These are phyloP conservation scores for Tachina fera DNA, from an alignment of 2,888 invertebrate genomes.

Conservation along the genomic window DNA sequence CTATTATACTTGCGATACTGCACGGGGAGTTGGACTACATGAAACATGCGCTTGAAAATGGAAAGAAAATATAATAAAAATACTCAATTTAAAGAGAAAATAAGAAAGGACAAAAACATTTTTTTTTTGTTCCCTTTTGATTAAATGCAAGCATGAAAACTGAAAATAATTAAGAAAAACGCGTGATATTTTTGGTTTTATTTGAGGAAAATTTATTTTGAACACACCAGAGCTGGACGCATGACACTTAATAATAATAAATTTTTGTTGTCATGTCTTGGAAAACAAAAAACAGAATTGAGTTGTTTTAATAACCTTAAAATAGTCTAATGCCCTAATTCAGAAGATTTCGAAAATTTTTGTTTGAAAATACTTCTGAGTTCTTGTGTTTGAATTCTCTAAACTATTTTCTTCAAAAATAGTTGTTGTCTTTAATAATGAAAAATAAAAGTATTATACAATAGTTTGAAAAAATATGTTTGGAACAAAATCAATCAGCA, in stretches of 20 bases:
- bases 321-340: too few relatives aligned
- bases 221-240: not conserved
- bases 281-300: too few relatives aligned
- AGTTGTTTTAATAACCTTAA: too few relatives aligned
- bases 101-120: conserved; percentile 21
- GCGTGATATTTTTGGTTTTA: conserved; percentile 46
- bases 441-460: too few relatives aligned
- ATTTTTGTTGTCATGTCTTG: too few relatives aligned
- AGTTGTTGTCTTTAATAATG: too few relatives aligned
- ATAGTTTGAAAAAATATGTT: too few relatives aligned
- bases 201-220: conserved; percentile 45
- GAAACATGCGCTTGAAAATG: conserved; percentile 66
- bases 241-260: not conserved
- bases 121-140: conserved; percentile 15
- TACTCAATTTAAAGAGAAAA: conserved; percentile 60
- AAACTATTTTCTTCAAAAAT: too few relatives aligned
- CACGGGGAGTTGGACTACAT: conserved; percentile 19
- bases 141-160: conserved; percentile 40
- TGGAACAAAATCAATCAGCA: too few relatives aligned
- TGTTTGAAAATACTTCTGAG: too few relatives aligned
- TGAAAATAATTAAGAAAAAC: conserved; percentile 51
- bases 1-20: conserved; percentile 10
- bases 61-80: conserved; percentile 42
- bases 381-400: too few relatives aligned
- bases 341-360: too few relatives aligned